These are phyloP conservation scores for Anthopleura sola DNA, from an alignment of 64 coral and sea anemone species.

Conservation along the genomic window DNA sequence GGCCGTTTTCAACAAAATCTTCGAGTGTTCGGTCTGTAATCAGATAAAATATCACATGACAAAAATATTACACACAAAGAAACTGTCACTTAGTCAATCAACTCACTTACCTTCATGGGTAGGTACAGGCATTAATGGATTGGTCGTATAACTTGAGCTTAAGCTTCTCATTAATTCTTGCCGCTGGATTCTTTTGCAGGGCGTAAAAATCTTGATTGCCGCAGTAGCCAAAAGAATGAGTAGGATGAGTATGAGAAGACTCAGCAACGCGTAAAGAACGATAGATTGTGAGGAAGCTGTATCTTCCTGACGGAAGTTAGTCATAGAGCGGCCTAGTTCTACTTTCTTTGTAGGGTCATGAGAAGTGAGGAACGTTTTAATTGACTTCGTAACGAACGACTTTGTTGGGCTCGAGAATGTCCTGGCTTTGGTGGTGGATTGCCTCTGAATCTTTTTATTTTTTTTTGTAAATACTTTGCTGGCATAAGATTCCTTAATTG, in stretches of 20 bases:
- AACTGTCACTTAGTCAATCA: neutral
- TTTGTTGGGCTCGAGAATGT: neutral
- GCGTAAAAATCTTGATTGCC: neutral
- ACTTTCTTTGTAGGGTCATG: too few species aligned
- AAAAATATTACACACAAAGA: neutral
- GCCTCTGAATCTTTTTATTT: too few species aligned
- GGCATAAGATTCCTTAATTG: neutral
- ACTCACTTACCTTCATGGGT: neutral
- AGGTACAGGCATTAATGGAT: neutral
- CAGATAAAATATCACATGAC: neutral
- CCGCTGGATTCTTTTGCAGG: neutral
- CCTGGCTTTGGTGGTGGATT: too few species aligned
- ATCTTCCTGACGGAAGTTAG: too few species aligned
- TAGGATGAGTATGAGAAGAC: neutral
- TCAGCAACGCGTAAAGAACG: neutral
- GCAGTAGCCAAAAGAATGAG: neutral
- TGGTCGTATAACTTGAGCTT: neutral
- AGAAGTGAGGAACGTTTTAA: too few species aligned
- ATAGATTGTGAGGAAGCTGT: neutral
- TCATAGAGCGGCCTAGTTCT: neutral
- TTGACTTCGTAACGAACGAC: neutral
- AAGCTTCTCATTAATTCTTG: neutral
- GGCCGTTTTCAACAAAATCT: constrained; percentile 21
- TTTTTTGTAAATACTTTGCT: too few species aligned
- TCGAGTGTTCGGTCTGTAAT: neutral